phyloP scores from a whole-genome alignment of 92 coral and sea anemone genomes.

The Paragorgia papillata region DNA sequence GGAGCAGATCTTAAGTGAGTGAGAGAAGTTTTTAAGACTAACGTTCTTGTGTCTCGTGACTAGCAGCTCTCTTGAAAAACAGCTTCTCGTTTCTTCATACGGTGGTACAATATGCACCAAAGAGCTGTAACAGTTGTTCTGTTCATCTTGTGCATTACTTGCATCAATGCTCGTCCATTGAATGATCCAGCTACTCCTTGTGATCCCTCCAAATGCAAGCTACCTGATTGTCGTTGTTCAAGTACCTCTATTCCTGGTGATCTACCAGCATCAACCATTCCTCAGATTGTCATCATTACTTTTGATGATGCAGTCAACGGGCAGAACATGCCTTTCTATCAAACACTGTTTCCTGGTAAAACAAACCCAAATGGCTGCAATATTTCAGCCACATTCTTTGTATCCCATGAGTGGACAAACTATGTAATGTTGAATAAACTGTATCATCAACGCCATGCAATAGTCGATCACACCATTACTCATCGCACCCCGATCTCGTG shows the following conservation, averaged over 20 bases:
- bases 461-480: conserved; percentile 87
- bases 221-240: conserved; percentile 91
- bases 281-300: conserved; percentile 87
- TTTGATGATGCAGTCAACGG: conserved; percentile 88
- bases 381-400: conserved; percentile 78
- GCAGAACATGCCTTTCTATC: conserved; percentile 55
- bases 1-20: no score
- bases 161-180: background rate
- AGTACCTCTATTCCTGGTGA: conserved; percentile 77
- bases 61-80: no score
- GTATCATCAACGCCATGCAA: conserved; percentile 83
- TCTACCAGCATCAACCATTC: conserved; percentile 65
- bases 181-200: conserved; percentile 71
- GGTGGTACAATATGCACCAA: no score
- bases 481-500: conserved; percentile 72
- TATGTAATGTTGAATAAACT: conserved; percentile 73
- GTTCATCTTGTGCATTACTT: no score
- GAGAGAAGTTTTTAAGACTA: no score
- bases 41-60: no score
- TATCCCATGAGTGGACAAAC: conserved; percentile 84
- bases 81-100: no score
- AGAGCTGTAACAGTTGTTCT: no score
- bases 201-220: conserved; percentile 70
- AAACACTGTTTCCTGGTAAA: conserved; percentile 63
- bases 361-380: conserved; percentile 86